Conservation (phyloP, 2,888 invertebrate genomes). For the Achlya flavicornis region DNA sequence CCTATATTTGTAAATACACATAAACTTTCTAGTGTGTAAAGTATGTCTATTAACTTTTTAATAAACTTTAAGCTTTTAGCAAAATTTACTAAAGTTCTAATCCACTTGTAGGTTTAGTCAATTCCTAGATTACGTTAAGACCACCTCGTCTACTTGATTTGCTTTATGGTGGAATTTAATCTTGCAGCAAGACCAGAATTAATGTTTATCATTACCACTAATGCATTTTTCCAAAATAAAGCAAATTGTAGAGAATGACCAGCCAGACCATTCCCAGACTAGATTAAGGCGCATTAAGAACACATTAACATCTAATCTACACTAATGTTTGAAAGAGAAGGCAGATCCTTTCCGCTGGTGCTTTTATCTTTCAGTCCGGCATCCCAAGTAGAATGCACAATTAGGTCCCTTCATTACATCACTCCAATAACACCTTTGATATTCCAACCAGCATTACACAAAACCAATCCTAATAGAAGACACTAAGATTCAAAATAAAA, state of each 20-base stretch:
- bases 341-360: conserved; percentile 50
- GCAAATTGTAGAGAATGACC: background rate
- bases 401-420: conserved; percentile 82
- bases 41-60: too few relatives aligned
- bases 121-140: too few relatives aligned
- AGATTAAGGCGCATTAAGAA: conserved; percentile 7
- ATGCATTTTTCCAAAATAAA: background rate
- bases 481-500: conserved; percentile 27
- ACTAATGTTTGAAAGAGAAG: conserved; percentile 53
- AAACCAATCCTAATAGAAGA: conserved; percentile 29
- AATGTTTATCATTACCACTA: background rate
- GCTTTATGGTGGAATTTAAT: too few relatives aligned
- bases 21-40: too few relatives aligned
- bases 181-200: too few relatives aligned
- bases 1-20: too few relatives aligned
- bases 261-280: background rate
- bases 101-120: too few relatives aligned
- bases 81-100: too few relatives aligned
- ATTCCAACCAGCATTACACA: conserved; percentile 29
- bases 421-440: conserved; percentile 80
- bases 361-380: conserved; percentile 66
- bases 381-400: conserved; percentile 78
- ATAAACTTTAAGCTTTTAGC: too few relatives aligned
- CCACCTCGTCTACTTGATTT: too few relatives aligned
- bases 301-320: conserved; percentile 20